These are phyloP conservation scores for Brenthis ino DNA, from an alignment of 2,888 invertebrate species.

Conservation along the genomic window DNA sequence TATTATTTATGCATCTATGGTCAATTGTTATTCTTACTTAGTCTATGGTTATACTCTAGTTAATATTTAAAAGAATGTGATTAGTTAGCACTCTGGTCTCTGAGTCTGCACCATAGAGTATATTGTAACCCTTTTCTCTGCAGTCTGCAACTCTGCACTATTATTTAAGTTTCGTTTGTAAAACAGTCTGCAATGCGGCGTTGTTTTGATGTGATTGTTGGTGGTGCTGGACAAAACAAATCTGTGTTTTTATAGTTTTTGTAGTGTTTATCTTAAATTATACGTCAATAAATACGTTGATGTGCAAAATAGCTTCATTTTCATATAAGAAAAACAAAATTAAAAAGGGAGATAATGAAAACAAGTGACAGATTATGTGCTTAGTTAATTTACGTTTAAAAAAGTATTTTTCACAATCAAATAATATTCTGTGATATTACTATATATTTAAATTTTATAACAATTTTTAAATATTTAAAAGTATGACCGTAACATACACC, in stretches of 20 bases:
- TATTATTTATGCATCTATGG: too few species aligned
- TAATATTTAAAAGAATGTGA: too few species aligned
- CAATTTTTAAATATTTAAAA: constrained; percentile 39
- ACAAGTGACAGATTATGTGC: not conserved
- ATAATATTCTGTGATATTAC: not conserved
- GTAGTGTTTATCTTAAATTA: constrained; percentile 2
- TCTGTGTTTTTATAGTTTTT: constrained; percentile 4
- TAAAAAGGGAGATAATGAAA: constrained; percentile 4
- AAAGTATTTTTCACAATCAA: too few species aligned
- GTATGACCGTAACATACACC: constrained; percentile 93
- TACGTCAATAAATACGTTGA: constrained; percentile 11
- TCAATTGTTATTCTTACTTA: too few species aligned
- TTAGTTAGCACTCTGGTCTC: too few species aligned
- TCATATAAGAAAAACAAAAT: constrained; percentile 16
- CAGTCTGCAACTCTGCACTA: too few species aligned
- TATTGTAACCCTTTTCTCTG: too few species aligned
- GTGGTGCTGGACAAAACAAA: constrained; percentile 6
- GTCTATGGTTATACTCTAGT: too few species aligned
- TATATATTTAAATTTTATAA: constrained; percentile 7
- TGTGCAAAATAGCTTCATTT: constrained; percentile 11
- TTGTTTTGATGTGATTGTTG: constrained; percentile 20
- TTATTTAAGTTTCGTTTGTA: not conserved
- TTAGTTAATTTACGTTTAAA: not conserved
- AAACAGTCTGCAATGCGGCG: constrained; percentile 29
- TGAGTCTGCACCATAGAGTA: too few species aligned